Evolutionary conservation across 2,113 vertebrate genomes (phyloP), one percentile per base, ranked within the genome.

Genomic region (Polyodon spathula): DNA sequence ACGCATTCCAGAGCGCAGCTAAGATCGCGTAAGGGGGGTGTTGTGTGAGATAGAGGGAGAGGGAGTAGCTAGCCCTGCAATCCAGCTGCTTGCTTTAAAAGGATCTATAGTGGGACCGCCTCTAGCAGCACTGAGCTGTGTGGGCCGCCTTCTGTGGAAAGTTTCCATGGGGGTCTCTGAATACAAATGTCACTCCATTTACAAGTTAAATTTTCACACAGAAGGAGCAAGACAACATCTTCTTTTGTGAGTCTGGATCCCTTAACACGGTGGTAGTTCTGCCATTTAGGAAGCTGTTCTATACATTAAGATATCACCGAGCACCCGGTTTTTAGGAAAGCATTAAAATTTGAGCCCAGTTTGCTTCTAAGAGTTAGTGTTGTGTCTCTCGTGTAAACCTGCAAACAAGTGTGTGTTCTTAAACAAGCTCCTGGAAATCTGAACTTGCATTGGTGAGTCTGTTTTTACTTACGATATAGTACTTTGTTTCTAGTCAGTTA

Each of bases 101-200:
- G 44, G 63, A 46, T 62, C 66, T 44, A 54, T 5, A 65, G 60
- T 60, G 46, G 52, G 69, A 66, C 69, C 52, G 56, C 69, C 50
- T 71, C 4, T 62, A 56, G 4, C 37, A 12, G 16, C 43, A 40
- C 37, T 56, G 44, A 46, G 14, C 8, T 14, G 44, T 46, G 44
- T 71, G 67, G 66, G 71, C 68, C 66, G 67, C 71, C 74, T 63
- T 73, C 63, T 63, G 61, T 67, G 70, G 71, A 68, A 0, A 0
- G 37, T 63, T 57, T 42, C 63, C 59, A 69, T 65, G 73, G 27
- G 72, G 59, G 56, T 57, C 59, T 69, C 66, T 76, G 71, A 78
- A 78, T 83, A 77, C 82, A 85, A 76, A 82, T 85, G 66, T 68
- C 71, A 7, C 71, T 73, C 2, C 12, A 75, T 81, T 81, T 81